Percentiles rank a stretch among this genome's conserved stretches.
Evolutionary conservation across 53 echinoderm and acorn worm species (phyloP).

Genomic region (Glandiceps talaboti): DNA sequence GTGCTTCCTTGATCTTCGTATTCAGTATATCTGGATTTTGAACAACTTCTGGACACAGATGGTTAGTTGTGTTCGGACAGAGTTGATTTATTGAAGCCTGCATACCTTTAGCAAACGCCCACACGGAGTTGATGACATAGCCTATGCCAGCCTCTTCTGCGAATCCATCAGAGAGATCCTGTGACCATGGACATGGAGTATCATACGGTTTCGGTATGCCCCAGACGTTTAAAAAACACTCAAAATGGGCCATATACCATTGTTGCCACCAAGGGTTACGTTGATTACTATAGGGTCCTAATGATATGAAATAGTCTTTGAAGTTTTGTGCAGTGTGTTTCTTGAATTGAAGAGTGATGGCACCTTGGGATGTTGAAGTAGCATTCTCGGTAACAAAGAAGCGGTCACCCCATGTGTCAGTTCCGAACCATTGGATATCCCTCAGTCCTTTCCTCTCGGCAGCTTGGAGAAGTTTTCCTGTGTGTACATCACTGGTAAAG

Average conservation of each 20-base stretch:
- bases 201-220: background rate
- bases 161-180: slow-evolving; percentile 19
- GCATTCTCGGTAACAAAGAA: slow-evolving; percentile 42
- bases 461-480: slow-evolving; percentile 44
- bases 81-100: slow-evolving; percentile 38
- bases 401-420: slow-evolving; percentile 73
- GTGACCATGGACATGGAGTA: slow-evolving; percentile 10
- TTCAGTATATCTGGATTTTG: slow-evolving; percentile 33
- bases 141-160: slow-evolving; percentile 45
- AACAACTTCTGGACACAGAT: slow-evolving; percentile 43
- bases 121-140: slow-evolving; percentile 62
- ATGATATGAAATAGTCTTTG: background rate
- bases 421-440: slow-evolving; percentile 74
- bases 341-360: slow-evolving; percentile 43
- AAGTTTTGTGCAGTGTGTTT: background rate
- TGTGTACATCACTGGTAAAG: slow-evolving; percentile 47
- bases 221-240: background rate
- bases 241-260: background rate
- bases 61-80: slow-evolving; percentile 43
- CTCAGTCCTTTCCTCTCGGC: slow-evolving; percentile 31
- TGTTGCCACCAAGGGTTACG: background rate
- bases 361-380: slow-evolving; percentile 28
- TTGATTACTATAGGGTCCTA: background rate
- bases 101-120: slow-evolving; percentile 46
- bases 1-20: slow-evolving; percentile 30